Percentiles rank a stretch among this genome's conserved stretches.
These are phyloP conservation scores for Theonella swinhoei DNA, from an alignment of 37 sponge, comb jelly and placozoan species.

Conservation along the genomic window DNA sequence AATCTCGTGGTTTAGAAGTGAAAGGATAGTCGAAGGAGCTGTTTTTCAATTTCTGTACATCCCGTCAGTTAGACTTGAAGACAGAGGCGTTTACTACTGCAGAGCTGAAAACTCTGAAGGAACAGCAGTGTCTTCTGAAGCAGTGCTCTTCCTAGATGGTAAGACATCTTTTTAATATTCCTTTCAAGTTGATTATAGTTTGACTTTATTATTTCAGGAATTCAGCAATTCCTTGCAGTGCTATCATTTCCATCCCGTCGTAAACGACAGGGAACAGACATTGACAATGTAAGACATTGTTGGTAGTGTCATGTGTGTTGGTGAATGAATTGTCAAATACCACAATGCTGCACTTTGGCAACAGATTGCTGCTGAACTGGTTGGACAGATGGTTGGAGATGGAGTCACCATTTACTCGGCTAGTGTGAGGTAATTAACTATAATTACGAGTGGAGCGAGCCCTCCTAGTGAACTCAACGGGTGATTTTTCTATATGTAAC, in stretches of 20 bases:
- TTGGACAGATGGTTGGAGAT: not conserved
- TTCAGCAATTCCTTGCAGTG: not conserved
- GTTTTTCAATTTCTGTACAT: not conserved
- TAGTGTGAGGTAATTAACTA: not conserved
- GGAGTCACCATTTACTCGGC: not conserved
- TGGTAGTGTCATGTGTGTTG: no score
- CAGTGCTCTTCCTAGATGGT: conserved; percentile 8
- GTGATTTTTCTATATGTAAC: no score
- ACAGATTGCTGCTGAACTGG: not conserved
- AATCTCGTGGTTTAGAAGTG: conserved; percentile 3
- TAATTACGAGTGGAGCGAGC: no score
- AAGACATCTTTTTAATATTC: not conserved
- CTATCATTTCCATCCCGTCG: not conserved
- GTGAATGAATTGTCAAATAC: no score
- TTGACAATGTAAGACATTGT: no score
- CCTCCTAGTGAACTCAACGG: no score
- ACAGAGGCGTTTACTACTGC: conserved; percentile 26
- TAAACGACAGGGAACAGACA: no score
- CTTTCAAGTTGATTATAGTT: not conserved
- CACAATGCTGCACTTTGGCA: not conserved
- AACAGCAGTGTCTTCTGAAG: not conserved
- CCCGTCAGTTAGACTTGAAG: not conserved
- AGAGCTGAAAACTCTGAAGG: not conserved
- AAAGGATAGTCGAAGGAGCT: not conserved
- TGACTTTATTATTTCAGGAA: not conserved